phyloP scores from a whole-genome alignment of 2,888 invertebrate species.

The Catocala fraxini region DNA sequence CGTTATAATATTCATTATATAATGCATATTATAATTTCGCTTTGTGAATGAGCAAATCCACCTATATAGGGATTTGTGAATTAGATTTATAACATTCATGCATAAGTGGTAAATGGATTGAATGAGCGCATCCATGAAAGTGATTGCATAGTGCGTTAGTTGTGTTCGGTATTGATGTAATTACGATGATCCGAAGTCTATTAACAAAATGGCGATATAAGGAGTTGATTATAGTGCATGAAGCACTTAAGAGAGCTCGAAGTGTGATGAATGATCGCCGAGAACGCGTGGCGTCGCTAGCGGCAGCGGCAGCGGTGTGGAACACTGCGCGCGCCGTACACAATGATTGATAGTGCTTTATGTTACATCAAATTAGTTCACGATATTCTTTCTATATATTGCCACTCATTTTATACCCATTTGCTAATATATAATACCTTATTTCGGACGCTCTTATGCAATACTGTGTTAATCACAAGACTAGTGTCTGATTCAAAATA shows the following conservation, averaged over 20 bases:
- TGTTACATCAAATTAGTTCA: constrained; percentile 68
- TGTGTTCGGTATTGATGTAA: constrained; percentile 9
- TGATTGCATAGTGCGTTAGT: too few relatives aligned
- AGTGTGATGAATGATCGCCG: constrained; percentile 82
- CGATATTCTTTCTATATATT: constrained; percentile 52
- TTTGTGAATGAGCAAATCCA: not conserved
- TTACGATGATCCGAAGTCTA: constrained; percentile 40
- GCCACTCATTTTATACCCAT: constrained; percentile 26
- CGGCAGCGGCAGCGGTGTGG: constrained; percentile 63
- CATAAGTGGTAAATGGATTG: not conserved
- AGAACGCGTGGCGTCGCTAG: constrained; percentile 32
- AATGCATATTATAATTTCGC: too few relatives aligned
- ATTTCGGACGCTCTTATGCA: not conserved
- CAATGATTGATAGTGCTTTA: constrained; percentile 81
- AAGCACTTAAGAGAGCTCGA: constrained; percentile 82
- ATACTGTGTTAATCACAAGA: too few relatives aligned
- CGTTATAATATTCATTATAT: too few relatives aligned
- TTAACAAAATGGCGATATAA: constrained; percentile 50
- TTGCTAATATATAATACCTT: not conserved
- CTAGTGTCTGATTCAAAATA: too few relatives aligned
- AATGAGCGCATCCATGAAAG: too few relatives aligned
- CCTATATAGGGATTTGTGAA: not conserved
- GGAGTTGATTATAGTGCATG: constrained; percentile 63
- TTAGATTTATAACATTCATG: not conserved
- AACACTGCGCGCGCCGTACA: constrained; percentile 64